Conservation (phyloP, 2,797 vertebrate genomes). For the Poliocrania exsul region DNA sequence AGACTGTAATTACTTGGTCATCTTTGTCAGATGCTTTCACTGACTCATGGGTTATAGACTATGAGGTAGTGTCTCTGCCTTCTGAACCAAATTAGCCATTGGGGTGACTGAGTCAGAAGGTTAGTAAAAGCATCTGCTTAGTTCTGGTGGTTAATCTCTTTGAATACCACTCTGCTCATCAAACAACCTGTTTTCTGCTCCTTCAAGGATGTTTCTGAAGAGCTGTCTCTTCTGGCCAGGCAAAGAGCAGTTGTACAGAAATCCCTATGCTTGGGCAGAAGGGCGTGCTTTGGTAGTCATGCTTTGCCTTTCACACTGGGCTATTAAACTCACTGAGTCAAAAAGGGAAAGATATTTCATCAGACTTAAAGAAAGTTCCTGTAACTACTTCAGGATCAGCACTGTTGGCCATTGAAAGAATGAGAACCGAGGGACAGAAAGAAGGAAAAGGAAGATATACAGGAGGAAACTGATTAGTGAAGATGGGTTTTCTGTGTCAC, state of each 20-base stretch:
- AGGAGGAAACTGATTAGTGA: neutral
- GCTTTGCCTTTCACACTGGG: neutral
- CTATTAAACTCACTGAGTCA: neutral
- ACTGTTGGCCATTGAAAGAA: neutral
- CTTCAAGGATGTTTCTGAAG: neutral
- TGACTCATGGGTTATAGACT: conserved; percentile 23
- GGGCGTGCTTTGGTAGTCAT: neutral
- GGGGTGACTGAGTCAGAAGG: neutral
- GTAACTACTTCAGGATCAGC: neutral
- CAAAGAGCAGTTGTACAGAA: neutral
- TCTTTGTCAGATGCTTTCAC: conserved; percentile 39
- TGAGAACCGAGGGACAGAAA: neutral
- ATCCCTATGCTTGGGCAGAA: neutral
- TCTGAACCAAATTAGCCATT: conserved; percentile 37
- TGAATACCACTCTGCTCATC: neutral
- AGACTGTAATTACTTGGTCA: conserved; percentile 25
- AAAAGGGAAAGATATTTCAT: neutral
- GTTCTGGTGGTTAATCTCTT: neutral
- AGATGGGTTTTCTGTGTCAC: neutral
- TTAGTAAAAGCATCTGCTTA: conserved; percentile 11
- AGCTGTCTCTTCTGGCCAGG: neutral
- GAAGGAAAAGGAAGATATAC: neutral
- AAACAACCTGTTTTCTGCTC: neutral
- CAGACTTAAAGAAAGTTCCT: neutral
- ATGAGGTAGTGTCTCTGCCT: conserved; percentile 50